Evolutionary conservation across 1,140 invertebrate genomes (phyloP).

Genomic region (Hormaphis cornu): DNA sequence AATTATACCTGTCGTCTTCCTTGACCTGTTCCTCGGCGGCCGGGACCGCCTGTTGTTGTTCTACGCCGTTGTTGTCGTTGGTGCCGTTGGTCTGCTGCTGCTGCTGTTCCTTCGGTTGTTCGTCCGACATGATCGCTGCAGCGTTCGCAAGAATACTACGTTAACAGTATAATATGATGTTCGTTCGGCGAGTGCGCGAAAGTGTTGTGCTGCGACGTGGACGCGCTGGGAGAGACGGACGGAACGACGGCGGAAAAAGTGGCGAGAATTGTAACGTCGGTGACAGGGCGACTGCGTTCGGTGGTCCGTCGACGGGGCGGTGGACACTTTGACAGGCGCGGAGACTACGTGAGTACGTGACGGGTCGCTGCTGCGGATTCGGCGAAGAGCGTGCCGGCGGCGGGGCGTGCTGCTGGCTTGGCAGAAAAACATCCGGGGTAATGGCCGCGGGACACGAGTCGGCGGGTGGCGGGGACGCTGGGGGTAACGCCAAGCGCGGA

Average conservation of each 20-base stretch:
- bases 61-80: conserved; percentile 28
- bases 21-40: conserved; percentile 7
- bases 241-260: too few relatives aligned
- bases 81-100: conserved; percentile 22
- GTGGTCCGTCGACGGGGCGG: too few relatives aligned
- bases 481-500: conserved; percentile 1
- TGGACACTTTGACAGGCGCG: too few relatives aligned
- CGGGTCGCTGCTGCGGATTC: too few relatives aligned
- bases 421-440: background rate
- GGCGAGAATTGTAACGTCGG: too few relatives aligned
- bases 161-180: too few relatives aligned
- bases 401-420: background rate
- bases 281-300: too few relatives aligned
- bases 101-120: conserved; percentile 16
- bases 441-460: background rate
- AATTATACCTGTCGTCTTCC: conserved; percentile 25
- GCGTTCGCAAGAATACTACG: too few relatives aligned
- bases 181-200: background rate
- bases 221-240: too few relatives aligned
- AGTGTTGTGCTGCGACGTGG: background rate
- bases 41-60: background rate
- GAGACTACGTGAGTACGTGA: too few relatives aligned
- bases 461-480: background rate
- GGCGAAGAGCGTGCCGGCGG: background rate
- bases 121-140: background rate